Conservation (phyloP, 2,888 invertebrate genomes). For the Agonopterix subpropinquella region DNA sequence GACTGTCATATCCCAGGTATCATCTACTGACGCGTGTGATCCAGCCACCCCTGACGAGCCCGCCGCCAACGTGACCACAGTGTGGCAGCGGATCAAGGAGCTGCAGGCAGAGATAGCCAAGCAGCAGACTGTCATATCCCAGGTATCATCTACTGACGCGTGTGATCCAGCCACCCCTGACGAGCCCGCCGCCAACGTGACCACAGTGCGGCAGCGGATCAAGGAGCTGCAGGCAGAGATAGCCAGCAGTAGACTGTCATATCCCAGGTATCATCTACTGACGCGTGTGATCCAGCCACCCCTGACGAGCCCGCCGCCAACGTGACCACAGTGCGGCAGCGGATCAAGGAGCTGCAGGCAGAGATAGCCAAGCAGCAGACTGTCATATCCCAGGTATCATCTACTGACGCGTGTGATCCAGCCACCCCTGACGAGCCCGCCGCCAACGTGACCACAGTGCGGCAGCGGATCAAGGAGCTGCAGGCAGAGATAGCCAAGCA, state of each 20-base stretch:
- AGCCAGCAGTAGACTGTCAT: constrained; percentile 90
- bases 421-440: constrained; percentile 41
- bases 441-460: constrained; percentile 59
- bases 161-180: constrained; percentile 40
- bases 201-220: constrained; percentile 77
- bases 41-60: constrained; percentile 42
- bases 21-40: constrained; percentile 38
- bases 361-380: constrained; percentile 89
- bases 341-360: constrained; percentile 79
- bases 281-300: constrained; percentile 45
- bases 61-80: constrained; percentile 51
- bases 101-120: constrained; percentile 82
- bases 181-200: constrained; percentile 38
- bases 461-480: constrained; percentile 79
- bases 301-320: constrained; percentile 33
- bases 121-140: constrained; percentile 92
- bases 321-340: constrained; percentile 73
- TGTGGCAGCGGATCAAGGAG: constrained; percentile 78
- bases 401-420: constrained; percentile 42
- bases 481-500: constrained; percentile 84
- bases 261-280: constrained; percentile 72
- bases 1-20: constrained; percentile 86
- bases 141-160: constrained; percentile 50
- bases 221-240: constrained; percentile 80
- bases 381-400: constrained; percentile 82